Base-by-base conservation (phyloP, 2,888 invertebrate species). In the Volucella inflata region DNA sequence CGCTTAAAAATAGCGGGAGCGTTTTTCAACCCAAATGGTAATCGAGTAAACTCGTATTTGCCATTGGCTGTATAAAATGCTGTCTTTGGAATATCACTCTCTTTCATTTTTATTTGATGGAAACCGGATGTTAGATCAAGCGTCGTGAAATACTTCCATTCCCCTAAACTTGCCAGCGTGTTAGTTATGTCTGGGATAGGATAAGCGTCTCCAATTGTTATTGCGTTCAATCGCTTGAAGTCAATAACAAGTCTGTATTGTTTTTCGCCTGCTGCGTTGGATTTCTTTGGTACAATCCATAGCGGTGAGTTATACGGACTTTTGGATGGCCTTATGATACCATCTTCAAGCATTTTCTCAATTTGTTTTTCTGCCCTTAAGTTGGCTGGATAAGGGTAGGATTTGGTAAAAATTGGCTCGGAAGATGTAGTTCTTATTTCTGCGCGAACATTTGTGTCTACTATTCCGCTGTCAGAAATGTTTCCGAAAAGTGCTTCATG, bases 341-440 rank as follows among this genome's bases (percentile, higher is more conserved):
- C 68, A 57, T 55, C 57, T 17, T 12, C 30, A 8, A 79, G 44
- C 65, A 79, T 64, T 57, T 84, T 65, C 21, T 16, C 8, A 50
- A 76, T 57, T 72, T 82, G 62, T 14, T 50, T 42, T n/a, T n/a
- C n/a, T n/a, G n/a, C n/a, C 64, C 80, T 38, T 36, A 87, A 40
- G 30, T 87, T 72, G 1, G 50, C 60, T 10, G n/a, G n/a, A n/a
- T n/a, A n/a, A n/a, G n/a, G n/a, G n/a, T n/a, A n/a, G 85, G 67
- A 65, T 57, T 87, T 80, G 0, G 75, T 78, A 21, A 83, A 85
- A 9, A 88, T 77, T 6, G 82, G 76, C 38, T 87, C 80, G 0
- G 59, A 57, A 1, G 84, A 83, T 1, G 84, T 50, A 12, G 78
- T 84, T 67, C 46, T 79, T 8, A 87, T 87, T 76, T 83, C 79